Evolutionary conservation across 2,797 vertebrate species (phyloP).

Genomic region (Mareca penelope): DNA sequence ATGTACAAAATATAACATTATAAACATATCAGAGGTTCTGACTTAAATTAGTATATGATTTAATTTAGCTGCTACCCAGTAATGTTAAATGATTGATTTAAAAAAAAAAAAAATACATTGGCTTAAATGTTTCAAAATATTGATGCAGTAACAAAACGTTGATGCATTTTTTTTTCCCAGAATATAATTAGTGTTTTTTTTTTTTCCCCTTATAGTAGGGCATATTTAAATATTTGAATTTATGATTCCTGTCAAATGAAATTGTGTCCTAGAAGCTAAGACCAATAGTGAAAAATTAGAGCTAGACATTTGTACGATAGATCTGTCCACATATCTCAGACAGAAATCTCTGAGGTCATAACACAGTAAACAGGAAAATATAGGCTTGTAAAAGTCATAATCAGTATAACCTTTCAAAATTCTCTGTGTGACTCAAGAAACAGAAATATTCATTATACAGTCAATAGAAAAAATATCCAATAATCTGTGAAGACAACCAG

Average conservation of each 20-base stretch:
- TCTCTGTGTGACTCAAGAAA: not conserved
- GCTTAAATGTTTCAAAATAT: not conserved
- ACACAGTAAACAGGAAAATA: not conserved
- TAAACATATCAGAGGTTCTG: not conserved
- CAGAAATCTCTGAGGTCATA: not conserved
- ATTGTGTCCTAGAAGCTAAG: accelerated
- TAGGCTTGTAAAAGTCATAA: not conserved
- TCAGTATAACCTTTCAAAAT: not conserved
- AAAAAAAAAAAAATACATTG: not conserved
- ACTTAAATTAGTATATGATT: not conserved
- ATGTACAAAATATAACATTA: not conserved
- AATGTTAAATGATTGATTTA: not conserved
- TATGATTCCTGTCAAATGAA: not conserved
- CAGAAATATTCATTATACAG: not conserved
- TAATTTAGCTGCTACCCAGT: not conserved
- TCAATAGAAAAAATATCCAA: not conserved
- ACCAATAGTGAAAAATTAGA: not conserved
- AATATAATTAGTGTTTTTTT: not conserved
- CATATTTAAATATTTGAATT: not conserved
- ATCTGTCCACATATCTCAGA: not conserved
- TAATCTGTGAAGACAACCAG: not conserved
- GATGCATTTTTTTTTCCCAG: not conserved
- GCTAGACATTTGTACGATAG: not conserved
- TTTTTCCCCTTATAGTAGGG: not conserved
- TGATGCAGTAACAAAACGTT: not conserved